Evolutionary conservation across 2,797 vertebrate genomes (phyloP).

Genomic region (Pseudochirops cupreus): DNA sequence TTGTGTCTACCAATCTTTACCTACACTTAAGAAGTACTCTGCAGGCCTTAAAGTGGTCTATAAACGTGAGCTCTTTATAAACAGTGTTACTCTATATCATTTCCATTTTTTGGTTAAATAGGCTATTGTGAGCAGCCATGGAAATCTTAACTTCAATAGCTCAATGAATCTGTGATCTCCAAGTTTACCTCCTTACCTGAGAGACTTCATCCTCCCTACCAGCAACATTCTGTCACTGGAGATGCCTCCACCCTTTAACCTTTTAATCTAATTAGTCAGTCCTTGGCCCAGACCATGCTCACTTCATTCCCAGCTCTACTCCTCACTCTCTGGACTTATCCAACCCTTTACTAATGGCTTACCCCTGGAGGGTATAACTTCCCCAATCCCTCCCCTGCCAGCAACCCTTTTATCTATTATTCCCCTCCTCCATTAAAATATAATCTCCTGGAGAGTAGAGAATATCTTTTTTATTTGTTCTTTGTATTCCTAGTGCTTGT

Average conservation of each 20-base stretch:
- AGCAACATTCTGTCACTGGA: neutral
- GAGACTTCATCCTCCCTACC: neutral
- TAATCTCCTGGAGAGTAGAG: neutral
- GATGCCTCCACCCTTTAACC: neutral
- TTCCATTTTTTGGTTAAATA: neutral
- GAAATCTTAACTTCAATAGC: neutral
- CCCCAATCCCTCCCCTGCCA: neutral
- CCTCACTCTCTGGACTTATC: neutral
- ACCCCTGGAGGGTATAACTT: neutral
- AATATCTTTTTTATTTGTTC: neutral
- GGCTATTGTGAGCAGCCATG: neutral
- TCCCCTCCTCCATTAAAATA: neutral
- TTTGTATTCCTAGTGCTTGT: neutral
- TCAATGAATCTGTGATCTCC: neutral
- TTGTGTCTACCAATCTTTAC: neutral
- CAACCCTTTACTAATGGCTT: neutral
- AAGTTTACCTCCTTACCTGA: neutral
- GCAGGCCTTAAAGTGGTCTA: neutral
- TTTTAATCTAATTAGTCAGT: neutral
- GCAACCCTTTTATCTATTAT: neutral
- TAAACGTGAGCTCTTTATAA: neutral
- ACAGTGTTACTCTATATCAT: neutral
- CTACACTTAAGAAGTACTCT: neutral
- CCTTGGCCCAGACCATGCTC: neutral
- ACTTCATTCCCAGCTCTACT: neutral